Percentiles rank a stretch among this genome's conserved stretches.
These are phyloP conservation scores for Tokudaia muenninki DNA, from an alignment of 2,797 vertebrate genomes.

Conservation along the genomic window DNA sequence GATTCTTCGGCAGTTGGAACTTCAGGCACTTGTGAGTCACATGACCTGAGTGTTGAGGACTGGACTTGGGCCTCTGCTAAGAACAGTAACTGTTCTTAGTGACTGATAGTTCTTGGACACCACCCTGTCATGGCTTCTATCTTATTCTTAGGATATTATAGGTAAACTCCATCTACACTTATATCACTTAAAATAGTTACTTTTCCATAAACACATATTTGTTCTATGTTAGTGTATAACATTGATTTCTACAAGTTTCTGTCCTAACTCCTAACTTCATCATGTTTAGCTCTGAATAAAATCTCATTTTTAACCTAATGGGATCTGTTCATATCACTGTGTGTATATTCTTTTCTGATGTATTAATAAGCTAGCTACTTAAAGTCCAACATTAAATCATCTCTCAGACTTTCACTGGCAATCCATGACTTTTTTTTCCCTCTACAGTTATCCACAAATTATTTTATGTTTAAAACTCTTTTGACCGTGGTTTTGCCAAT, in stretches of 20 bases:
- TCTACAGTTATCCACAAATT: not conserved
- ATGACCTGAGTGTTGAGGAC: too few species aligned
- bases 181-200: not conserved
- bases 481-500: conserved; percentile 49
- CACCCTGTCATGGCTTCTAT: not conserved
- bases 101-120: not conserved
- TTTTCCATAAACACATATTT: not conserved
- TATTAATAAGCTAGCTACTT: not conserved
- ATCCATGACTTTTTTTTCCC: not conserved
- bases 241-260: conserved; percentile 52
- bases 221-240: not conserved
- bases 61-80: not conserved
- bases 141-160: not conserved
- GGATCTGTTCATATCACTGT: conserved; percentile 16
- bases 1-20: not conserved
- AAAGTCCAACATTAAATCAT: not conserved
- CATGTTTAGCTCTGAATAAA: not conserved
- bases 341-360: not conserved
- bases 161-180: not conserved
- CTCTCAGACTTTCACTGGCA: not conserved
- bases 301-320: not conserved
- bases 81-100: not conserved
- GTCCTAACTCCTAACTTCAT: not conserved
- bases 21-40: not conserved
- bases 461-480: conserved; percentile 61